A percentile compares a stretch with the other conserved stretches of the same genome.
Conservation (phyloP, 2,113 vertebrate genomes). For the Corydoras sp. region DNA sequence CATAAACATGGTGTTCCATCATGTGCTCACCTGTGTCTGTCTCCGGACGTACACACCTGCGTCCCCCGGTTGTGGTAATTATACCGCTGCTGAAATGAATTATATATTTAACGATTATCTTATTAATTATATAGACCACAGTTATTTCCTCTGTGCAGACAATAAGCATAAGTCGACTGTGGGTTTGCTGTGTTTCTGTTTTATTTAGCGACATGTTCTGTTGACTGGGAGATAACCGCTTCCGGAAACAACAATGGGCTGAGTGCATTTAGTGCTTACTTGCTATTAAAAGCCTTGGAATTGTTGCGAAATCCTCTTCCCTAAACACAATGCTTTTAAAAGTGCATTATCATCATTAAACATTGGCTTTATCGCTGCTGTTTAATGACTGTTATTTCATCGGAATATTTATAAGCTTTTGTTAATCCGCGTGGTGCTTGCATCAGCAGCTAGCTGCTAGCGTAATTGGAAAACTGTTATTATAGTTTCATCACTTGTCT, state of each 20-base stretch:
- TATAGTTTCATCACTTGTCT: no score
- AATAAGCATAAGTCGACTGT: no score
- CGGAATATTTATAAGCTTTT: slow-evolving; percentile 35
- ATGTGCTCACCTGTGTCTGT: no score
- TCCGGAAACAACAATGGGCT: neutral
- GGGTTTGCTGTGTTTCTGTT: slow-evolving; percentile 4
- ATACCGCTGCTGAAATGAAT: no score
- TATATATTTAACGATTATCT: no score
- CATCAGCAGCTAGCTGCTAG: slow-evolving; percentile 31
- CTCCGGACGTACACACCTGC: no score
- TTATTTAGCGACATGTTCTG: slow-evolving; percentile 5
- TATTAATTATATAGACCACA: no score
- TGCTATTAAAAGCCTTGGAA: neutral
- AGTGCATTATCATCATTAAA: slow-evolving; percentile 29
- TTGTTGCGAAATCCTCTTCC: neutral
- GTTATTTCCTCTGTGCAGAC: no score
- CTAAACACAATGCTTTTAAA: slow-evolving; percentile 16
- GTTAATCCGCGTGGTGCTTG: slow-evolving; percentile 23
- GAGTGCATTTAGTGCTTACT: slow-evolving; percentile 21
- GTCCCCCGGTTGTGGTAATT: no score
- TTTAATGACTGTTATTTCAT: slow-evolving; percentile 26
- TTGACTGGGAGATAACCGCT: slow-evolving; percentile 6
- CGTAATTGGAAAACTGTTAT: slow-evolving; percentile 26
- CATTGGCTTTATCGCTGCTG: slow-evolving; percentile 23
- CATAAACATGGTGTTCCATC: no score